phyloP scores from a whole-genome alignment of 1,140 invertebrate genomes.

The Leguminivora glycinivorella region DNA sequence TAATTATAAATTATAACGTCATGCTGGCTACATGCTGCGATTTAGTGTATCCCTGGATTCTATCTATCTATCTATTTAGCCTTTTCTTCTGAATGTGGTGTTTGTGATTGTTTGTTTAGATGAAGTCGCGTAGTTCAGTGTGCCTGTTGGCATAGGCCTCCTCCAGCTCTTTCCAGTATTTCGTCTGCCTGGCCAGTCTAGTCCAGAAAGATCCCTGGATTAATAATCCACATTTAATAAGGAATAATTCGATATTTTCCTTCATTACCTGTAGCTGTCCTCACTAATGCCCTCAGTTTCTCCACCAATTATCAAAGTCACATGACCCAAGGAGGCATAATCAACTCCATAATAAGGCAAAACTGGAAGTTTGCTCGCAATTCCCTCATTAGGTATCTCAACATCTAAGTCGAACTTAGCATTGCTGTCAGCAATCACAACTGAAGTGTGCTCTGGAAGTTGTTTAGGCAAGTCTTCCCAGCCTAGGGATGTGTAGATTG shows the following conservation, averaged over 20 bases:
- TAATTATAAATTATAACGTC: too few relatives aligned
- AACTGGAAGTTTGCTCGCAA: slow-evolving; percentile 71
- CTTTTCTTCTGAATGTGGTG: too few relatives aligned
- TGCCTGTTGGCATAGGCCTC: too few relatives aligned
- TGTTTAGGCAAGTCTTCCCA: slow-evolving; percentile 83
- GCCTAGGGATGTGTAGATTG: slow-evolving; percentile 81
- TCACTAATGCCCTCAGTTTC: slow-evolving; percentile 91
- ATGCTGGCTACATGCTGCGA: too few relatives aligned
- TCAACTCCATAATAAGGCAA: slow-evolving; percentile 83
- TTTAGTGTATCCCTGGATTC: too few relatives aligned
- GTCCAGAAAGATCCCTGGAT: too few relatives aligned
- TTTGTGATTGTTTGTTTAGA: too few relatives aligned
- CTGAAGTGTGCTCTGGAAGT: slow-evolving; percentile 76
- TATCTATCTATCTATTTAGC: too few relatives aligned
- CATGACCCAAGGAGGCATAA: slow-evolving; percentile 76
- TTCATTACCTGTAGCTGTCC: slow-evolving; percentile 72
- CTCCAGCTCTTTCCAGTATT: too few relatives aligned
- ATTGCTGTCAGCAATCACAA: slow-evolving; percentile 88
- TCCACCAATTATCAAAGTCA: slow-evolving; percentile 90
- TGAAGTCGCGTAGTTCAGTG: too few relatives aligned
- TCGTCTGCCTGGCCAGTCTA: too few relatives aligned
- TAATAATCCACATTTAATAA: too few relatives aligned
- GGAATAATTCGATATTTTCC: not conserved
- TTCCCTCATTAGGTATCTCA: slow-evolving; percentile 44
- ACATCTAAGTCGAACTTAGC: slow-evolving; percentile 41